Evolutionary conservation across 1,140 invertebrate species (phyloP).

Genomic region (Drosophila biarmipes): DNA sequence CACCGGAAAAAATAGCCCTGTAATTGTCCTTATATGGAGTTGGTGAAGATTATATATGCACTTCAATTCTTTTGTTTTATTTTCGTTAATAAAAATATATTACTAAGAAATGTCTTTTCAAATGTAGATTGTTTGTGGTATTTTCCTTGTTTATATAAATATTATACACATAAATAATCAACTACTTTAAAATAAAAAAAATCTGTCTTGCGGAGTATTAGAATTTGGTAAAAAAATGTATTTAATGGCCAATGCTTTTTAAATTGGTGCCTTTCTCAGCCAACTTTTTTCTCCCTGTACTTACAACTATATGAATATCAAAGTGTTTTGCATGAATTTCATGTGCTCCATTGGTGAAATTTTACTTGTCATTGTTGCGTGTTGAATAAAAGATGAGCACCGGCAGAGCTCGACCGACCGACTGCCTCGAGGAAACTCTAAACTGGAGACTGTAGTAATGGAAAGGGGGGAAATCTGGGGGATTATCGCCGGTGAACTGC

Average conservation of each 20-base stretch:
- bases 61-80: no score
- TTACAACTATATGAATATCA: slow-evolving; percentile 60
- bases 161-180: no score
- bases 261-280: background rate
- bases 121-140: no score
- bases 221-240: no score
- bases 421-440: slow-evolving; percentile 17
- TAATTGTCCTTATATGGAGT: background rate
- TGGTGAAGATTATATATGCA: no score
- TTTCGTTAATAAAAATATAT: no score
- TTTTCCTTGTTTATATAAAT: no score
- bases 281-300: slow-evolving; percentile 1
- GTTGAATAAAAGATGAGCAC: slow-evolving; percentile 51
- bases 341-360: slow-evolving; percentile 41
- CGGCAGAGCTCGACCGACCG: background rate
- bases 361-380: slow-evolving; percentile 53
- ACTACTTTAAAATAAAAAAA: no score
- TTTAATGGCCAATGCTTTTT: background rate
- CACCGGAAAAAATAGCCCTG: background rate
- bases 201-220: no score
- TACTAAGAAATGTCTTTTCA: no score
- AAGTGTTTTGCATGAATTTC: slow-evolving; percentile 65
- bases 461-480: background rate
- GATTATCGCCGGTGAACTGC: slow-evolving; percentile 34
- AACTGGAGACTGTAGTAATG: background rate